Percentiles rank a stretch among this genome's conserved stretches.
Conservation (phyloP, 2,113 vertebrate species). For the Gnathonemus echidnorhynchus region DNA sequence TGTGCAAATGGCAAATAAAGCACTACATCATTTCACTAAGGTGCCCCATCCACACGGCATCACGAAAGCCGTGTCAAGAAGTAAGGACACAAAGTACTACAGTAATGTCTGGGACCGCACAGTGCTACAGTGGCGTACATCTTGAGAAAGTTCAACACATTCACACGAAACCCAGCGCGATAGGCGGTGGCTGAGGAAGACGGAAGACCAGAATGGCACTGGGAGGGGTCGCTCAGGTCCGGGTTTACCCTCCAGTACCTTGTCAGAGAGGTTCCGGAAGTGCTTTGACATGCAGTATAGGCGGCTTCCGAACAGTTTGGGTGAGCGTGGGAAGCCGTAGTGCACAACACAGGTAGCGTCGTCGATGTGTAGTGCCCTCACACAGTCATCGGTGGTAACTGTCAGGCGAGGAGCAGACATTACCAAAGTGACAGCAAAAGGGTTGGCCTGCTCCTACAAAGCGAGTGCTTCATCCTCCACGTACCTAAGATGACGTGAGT, state of each 20-base stretch:
- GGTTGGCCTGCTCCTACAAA: neutral
- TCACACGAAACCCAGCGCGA: neutral
- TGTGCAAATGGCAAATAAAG: neutral
- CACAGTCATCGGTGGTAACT: slow-evolving; percentile 76
- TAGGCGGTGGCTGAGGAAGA: neutral
- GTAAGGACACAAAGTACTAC: neutral
- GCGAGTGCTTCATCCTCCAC: slow-evolving; percentile 27
- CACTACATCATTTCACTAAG: neutral
- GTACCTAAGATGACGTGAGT: slow-evolving; percentile 72
- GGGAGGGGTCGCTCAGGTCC: neutral
- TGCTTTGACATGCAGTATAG: slow-evolving; percentile 70
- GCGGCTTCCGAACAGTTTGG: slow-evolving; percentile 65
- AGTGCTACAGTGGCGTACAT: neutral
- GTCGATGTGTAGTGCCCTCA: slow-evolving; percentile 63
- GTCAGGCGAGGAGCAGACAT: neutral
- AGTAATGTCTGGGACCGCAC: neutral
- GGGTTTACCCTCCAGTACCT: slow-evolving; percentile 48
- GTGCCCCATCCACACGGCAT: neutral
- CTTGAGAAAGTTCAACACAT: neutral
- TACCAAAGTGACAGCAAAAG: neutral
- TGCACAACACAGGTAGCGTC: slow-evolving; percentile 83
- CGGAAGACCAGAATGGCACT: neutral
- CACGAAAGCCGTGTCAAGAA: neutral
- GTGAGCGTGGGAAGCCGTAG: slow-evolving; percentile 74
- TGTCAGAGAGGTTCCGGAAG: slow-evolving; percentile 57